A percentile compares a stretch with the other conserved stretches of the same genome.
Evolutionary conservation across 1,140 invertebrate genomes (phyloP).

Genomic region (Drosophila nasuta): DNA sequence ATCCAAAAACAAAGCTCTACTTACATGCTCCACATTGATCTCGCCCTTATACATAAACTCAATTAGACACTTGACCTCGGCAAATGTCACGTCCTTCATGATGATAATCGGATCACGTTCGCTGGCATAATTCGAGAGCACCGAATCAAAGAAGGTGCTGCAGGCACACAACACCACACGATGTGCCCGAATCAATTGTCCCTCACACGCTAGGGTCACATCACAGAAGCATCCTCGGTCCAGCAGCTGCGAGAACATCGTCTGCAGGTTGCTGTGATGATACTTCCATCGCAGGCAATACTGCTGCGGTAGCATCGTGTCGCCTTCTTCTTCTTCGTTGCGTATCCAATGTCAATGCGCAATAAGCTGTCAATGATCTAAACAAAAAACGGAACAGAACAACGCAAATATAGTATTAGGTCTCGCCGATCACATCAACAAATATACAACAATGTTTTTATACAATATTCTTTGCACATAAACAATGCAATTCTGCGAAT

Average conservation of each 20-base stretch:
- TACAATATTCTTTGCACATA: neutral
- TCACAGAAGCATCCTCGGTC: constrained; percentile 95
- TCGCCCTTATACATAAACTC: constrained; percentile 98
- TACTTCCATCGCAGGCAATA: constrained; percentile 96
- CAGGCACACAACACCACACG: constrained; percentile 93
- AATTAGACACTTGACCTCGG: constrained; percentile 93
- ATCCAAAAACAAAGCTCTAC: constrained; percentile 1
- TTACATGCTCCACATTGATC: constrained; percentile 93
- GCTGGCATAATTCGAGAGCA: constrained; percentile 93
- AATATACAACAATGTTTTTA: neutral
- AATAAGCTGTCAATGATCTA: constrained; percentile 16
- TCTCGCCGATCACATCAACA: constrained; percentile 1
- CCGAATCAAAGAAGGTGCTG: constrained; percentile 94
- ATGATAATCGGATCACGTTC: constrained; percentile 94
- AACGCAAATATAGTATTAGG: neutral
- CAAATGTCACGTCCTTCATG: constrained; percentile 93
- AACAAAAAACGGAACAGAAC: neutral
- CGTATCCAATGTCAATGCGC: constrained; percentile 15
- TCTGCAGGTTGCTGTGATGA: constrained; percentile 95
- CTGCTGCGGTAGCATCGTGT: constrained; percentile 90
- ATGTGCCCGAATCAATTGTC: constrained; percentile 94
- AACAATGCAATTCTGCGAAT: constrained; percentile 7
- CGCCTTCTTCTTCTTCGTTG: neutral
- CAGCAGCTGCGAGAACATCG: constrained; percentile 94
- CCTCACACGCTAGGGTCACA: constrained; percentile 95